Evolutionary conservation across 2,797 vertebrate species (phyloP), one percentile per base, ranked within the genome.

Genomic region (Balearica regulorum): DNA sequence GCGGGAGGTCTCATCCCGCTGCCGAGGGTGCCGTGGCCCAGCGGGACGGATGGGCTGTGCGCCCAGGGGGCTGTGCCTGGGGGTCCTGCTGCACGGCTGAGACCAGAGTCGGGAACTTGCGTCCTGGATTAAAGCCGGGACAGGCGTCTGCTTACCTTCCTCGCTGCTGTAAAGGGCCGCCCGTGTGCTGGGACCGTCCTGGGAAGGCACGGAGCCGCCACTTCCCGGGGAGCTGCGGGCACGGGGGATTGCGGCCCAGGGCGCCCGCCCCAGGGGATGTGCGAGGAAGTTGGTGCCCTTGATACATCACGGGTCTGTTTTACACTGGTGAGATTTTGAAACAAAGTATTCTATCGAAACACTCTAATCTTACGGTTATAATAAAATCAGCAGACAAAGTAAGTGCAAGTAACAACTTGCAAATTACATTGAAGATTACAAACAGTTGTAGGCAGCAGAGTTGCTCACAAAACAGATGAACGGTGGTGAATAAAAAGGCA

Each of bases 121-220:
- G 3, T 22, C 17, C 11, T 25, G 62, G 64, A 5, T 16, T 11
- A 18, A 31, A 26, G 54, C 6, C 9, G 41, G 13, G 28, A 7
- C 48, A 24, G 13, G 5, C 1, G 3, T 29, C 13, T 2, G 7
- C 25, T 35, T 10, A 8, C 43, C 64, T 11, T 25, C 19, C 35
- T 25, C 2, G 3, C 39, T 20, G 53, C 16, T 24, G 24, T 1
- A 1, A 31, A 22, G 54, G 48, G 35, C 4, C 3, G 6, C 13
- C n/a, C 1, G 3, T 24, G 57, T 2, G 2, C 28, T 21, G 49
- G 55, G 21, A 6, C 1, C 4, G 5, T 7, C 2, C 11, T 2
- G 4, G 54, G 25, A 20, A 19, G 54, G 5, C 3, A 3, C 3
- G 43, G 58, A 44, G 39, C 64, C 11, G 37, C 16, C 1, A 26